Evolutionary conservation across 2,113 vertebrate genomes (phyloP).

Genomic region (Vanacampus margaritifer): DNA sequence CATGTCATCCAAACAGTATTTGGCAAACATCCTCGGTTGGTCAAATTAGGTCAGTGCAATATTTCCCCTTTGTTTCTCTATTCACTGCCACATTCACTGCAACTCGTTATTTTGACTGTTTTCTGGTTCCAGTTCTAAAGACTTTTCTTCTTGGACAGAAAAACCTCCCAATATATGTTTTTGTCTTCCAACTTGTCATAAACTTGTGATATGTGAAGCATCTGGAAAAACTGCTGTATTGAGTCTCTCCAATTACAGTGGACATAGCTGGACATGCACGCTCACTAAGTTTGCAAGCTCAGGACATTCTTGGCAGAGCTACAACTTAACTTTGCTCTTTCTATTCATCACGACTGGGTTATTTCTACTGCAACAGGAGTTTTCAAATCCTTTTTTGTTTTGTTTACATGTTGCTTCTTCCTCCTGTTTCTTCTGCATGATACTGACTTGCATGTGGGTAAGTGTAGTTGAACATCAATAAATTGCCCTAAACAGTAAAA

Average conservation of each 20-base stretch:
- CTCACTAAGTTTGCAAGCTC: not conserved
- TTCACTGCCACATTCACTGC: not conserved
- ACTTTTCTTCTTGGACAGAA: not conserved
- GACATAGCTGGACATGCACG: not conserved
- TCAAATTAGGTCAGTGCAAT: constrained; percentile 12
- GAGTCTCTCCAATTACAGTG: not conserved
- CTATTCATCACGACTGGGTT: not conserved
- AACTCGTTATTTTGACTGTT: not conserved
- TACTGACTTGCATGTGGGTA: too few relatives aligned
- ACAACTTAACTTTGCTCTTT: not conserved
- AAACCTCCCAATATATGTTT: not conserved
- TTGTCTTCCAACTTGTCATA: not conserved
- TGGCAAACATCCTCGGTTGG: constrained; percentile 15
- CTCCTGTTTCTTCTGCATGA: not conserved
- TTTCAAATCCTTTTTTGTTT: not conserved
- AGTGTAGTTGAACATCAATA: not conserved
- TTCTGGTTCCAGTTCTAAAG: not conserved
- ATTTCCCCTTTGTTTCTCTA: not conserved
- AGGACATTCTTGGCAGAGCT: not conserved
- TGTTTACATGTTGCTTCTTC: not conserved
- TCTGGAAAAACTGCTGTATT: not conserved
- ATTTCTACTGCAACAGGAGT: not conserved
- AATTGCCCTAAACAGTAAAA: not conserved
- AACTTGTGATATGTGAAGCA: not conserved
- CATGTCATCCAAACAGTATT: constrained; percentile 11